Evolutionary conservation across 1,140 invertebrate species (phyloP).

Genomic region (Eupeodes corollae): DNA sequence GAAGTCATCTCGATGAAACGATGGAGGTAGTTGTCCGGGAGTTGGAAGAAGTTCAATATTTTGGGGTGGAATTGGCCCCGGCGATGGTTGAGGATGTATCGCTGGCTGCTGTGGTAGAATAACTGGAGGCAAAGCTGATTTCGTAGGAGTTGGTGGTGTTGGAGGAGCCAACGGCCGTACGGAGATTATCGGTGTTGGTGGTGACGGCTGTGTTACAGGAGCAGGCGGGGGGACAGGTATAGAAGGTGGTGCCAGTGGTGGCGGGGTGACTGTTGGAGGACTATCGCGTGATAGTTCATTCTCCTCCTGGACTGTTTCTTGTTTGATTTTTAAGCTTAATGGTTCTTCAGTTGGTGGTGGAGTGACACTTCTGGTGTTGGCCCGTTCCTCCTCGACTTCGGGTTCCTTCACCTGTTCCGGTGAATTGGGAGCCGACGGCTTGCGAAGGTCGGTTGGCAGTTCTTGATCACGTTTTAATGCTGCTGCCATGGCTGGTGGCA

Average conservation of each 20-base stretch:
- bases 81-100: conserved; percentile 29
- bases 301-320: neutral
- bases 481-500: conserved; percentile 44
- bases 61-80: conserved; percentile 42
- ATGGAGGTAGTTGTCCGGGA: conserved; percentile 44
- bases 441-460: conserved; percentile 66
- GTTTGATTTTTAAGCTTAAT: neutral
- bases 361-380: neutral
- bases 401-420: conserved; percentile 10
- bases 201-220: neutral
- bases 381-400: no score
- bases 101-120: conserved; percentile 30
- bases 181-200: neutral
- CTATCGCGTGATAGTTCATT: neutral
- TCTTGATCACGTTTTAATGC: conserved; percentile 58
- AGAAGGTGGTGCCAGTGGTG: conserved; percentile 10
- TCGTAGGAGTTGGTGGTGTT: conserved; percentile 1
- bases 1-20: conserved; percentile 43
- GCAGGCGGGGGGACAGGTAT: neutral
- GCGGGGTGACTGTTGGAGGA: conserved; percentile 9
- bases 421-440: conserved; percentile 39
- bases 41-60: conserved; percentile 39
- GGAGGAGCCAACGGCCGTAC: neutral
- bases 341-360: conserved; percentile 16
- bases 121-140: conserved; percentile 18